Evolutionary conservation across 2,113 vertebrate genomes (phyloP), one percentile per base, ranked within the genome.

Genomic region (Parus major): DNA sequence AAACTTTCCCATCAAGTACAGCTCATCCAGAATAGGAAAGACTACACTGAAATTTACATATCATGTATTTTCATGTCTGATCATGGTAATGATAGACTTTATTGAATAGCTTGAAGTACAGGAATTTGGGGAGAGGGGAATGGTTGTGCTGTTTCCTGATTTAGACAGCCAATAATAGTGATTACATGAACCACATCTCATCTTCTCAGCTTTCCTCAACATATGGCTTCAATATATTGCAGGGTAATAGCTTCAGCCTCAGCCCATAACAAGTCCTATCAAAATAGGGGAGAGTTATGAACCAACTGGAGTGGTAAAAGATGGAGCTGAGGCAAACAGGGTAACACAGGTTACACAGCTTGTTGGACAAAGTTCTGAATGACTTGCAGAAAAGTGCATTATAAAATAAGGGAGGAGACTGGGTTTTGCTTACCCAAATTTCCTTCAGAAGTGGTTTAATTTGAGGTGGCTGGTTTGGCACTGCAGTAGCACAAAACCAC

Each of bases 361-460:
- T 71, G 33, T 63, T 63, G 72, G 52, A 86, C 80, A 88, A 91
- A 96, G 69, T 86, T 88, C 88, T 86, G 46, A 94, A 84, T 81
- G 56, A 86, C 86, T 92, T 47, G 31, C 65, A 88, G 47, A 39
- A 60, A 86, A 47, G 66, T 59, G 55, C 24, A 44, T 61, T 65
- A 44, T 87, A 84, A 89, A 92, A 77, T 33, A 73, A 57, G 61
- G 61, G 29, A 93, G 41, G 50, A 91, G 78, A 68, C 19, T 23
- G 35, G 42, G 18, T 87, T 90, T 86, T 8, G 0, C 66, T 72
- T 42, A 47, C n/a, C 55, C 33, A 73, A 33, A 88, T 33, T 87
- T 88, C 44, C 73, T 79, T 87, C 52, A 82, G 44, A 89, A 75
- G 44, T 70, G 39, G 23, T 82, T 83, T 65, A 73, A 65, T n/a